Evolutionary conservation across 1,140 invertebrate species (phyloP).

Genomic region (Zelostemma sp.): DNA sequence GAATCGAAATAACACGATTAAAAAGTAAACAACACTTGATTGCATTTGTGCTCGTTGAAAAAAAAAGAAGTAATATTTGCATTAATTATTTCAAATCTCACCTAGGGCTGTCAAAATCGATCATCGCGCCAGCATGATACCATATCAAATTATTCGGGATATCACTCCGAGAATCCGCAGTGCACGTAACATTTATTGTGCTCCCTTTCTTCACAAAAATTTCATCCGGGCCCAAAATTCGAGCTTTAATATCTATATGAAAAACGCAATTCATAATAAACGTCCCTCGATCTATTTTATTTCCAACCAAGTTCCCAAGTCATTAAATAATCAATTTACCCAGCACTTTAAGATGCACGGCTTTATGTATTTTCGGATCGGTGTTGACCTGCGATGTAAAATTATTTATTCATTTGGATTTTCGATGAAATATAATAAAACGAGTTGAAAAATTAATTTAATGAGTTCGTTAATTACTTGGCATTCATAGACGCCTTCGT

Average conservation of each 20-base stretch:
- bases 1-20: no score
- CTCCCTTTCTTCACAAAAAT: slow-evolving; percentile 89
- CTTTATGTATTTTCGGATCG: slow-evolving; percentile 69
- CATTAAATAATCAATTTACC: slow-evolving; percentile 54
- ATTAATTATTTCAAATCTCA: slow-evolving; percentile 32
- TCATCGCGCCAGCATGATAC: slow-evolving; percentile 82
- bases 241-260: slow-evolving; percentile 86
- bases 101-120: slow-evolving; percentile 86
- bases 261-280: no score
- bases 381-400: slow-evolving; percentile 76
- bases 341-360: slow-evolving; percentile 59
- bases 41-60: no score
- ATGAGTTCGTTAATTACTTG: no score
- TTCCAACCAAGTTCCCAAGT: no score
- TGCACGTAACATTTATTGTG: slow-evolving; percentile 88
- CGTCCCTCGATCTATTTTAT: no score
- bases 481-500: no score
- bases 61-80: no score
- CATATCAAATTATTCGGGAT: slow-evolving; percentile 81
- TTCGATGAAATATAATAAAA: not conserved
- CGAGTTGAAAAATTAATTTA: not conserved
- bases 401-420: no score
- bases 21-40: no score
- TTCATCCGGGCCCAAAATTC: slow-evolving; percentile 84
- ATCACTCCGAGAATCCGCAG: slow-evolving; percentile 86